A percentile compares a stretch with the other conserved stretches of the same genome.
Evolutionary conservation across 2,888 invertebrate genomes (phyloP).

Genomic region (Prosapia bicincta): DNA sequence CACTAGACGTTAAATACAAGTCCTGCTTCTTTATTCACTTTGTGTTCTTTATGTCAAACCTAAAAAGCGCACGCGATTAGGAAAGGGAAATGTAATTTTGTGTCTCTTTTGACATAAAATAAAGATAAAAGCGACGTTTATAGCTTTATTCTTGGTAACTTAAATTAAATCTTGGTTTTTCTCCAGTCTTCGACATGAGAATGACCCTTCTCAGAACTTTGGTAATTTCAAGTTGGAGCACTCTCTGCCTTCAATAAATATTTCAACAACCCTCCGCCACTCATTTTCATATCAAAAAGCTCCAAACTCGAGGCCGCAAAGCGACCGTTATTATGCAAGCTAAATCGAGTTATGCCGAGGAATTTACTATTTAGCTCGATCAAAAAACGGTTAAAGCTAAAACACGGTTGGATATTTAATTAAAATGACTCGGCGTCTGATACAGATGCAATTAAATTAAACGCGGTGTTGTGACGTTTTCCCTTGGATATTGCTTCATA

Average conservation of each 20-base stretch:
- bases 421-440: no score
- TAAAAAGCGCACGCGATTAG: no score
- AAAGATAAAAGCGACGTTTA: neutral
- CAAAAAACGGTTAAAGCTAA: no score
- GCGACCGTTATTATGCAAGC: neutral
- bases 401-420: no score
- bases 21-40: no score
- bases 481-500: no score
- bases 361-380: no score
- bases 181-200: neutral
- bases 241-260: neutral
- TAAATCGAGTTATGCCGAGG: no score
- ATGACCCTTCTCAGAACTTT: neutral
- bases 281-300: neutral
- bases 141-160: neutral
- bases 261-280: neutral
- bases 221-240: neutral
- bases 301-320: neutral
- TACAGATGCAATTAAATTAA: no score
- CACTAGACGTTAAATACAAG: no score
- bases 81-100: neutral
- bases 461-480: no score
- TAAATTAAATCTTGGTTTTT: neutral
- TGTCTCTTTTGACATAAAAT: neutral
- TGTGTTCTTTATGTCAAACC: no score